A percentile compares a stretch with the other conserved stretches of the same genome.
These are phyloP conservation scores for Drosophila ananassae DNA, from an alignment of 1,140 invertebrate species.

Conservation along the genomic window DNA sequence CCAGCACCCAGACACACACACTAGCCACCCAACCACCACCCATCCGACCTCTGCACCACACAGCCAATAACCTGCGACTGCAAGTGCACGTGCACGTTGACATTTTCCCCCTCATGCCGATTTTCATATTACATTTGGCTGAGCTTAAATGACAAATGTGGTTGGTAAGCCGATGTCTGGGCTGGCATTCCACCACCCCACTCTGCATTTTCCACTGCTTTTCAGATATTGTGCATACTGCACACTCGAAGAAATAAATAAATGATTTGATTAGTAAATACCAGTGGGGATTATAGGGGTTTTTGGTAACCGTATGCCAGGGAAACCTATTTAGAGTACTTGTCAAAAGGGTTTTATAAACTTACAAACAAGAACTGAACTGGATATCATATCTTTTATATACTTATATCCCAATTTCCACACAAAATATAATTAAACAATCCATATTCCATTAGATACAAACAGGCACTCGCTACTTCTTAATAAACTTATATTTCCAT, in stretches of 20 bases:
- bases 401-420: too few relatives aligned
- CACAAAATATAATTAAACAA: too few relatives aligned
- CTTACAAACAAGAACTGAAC: too few relatives aligned
- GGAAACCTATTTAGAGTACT: too few relatives aligned
- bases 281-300: too few relatives aligned
- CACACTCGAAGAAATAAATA: neutral
- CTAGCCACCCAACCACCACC: conserved; percentile 24
- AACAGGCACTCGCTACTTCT: too few relatives aligned
- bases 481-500: too few relatives aligned
- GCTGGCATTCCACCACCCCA: conserved; percentile 17
- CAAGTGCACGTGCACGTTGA: conserved; percentile 60
- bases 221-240: conserved; percentile 2
- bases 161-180: conserved; percentile 75
- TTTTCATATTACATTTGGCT: conserved; percentile 80
- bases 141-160: conserved; percentile 79
- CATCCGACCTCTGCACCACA: conserved; percentile 1
- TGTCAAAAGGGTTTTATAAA: too few relatives aligned
- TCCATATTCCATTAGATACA: too few relatives aligned
- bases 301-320: too few relatives aligned
- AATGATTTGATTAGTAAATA: neutral
- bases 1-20: conserved; percentile 24
- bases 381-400: too few relatives aligned
- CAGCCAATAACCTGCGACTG: conserved; percentile 13
- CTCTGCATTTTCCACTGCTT: neutral
- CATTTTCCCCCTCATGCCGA: conserved; percentile 73